Conservation (phyloP, 2,888 invertebrate genomes). For the Epinotia demarniana region DNA sequence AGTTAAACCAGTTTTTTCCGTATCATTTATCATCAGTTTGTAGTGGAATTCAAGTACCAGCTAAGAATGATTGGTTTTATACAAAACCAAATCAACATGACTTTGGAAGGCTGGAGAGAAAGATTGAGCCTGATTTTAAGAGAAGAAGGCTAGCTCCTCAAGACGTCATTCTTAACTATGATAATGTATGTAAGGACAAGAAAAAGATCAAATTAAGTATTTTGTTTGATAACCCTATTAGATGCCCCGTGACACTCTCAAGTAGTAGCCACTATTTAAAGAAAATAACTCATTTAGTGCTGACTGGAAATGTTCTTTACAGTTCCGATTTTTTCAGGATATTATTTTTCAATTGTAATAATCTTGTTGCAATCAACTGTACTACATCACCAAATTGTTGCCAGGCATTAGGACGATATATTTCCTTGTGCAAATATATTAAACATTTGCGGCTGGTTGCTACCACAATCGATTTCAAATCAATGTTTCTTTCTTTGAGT, state of each 20-base stretch:
- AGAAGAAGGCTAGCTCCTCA: slow-evolving; percentile 35
- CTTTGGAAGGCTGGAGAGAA: slow-evolving; percentile 21
- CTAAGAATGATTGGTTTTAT: slow-evolving; percentile 37
- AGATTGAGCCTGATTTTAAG: slow-evolving; percentile 26
- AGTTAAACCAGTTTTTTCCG: slow-evolving; percentile 31
- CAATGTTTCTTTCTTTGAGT: slow-evolving; percentile 31
- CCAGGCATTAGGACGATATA: slow-evolving; percentile 18
- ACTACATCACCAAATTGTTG: slow-evolving; percentile 29
- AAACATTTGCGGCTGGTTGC: slow-evolving; percentile 38
- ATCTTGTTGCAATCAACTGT: slow-evolving; percentile 35
- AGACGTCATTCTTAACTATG: slow-evolving; percentile 34
- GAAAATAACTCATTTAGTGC: slow-evolving; percentile 35
- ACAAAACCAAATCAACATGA: slow-evolving; percentile 33
- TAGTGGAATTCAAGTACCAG: slow-evolving; percentile 17
- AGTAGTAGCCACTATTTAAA: slow-evolving; percentile 26
- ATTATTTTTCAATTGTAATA: slow-evolving; percentile 28
- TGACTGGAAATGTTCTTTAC: slow-evolving; percentile 36
- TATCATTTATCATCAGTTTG: slow-evolving; percentile 33
- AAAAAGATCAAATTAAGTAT: slow-evolving; percentile 30
- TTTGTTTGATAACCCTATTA: slow-evolving; percentile 26
- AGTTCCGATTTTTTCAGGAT: slow-evolving; percentile 36
- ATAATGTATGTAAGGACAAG: slow-evolving; percentile 32
- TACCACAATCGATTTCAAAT: slow-evolving; percentile 38
- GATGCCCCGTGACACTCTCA: slow-evolving; percentile 30
- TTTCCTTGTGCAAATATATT: slow-evolving; percentile 33